phyloP scores from a whole-genome alignment of 2,797 vertebrate genomes.

The Vultur gryphus region DNA sequence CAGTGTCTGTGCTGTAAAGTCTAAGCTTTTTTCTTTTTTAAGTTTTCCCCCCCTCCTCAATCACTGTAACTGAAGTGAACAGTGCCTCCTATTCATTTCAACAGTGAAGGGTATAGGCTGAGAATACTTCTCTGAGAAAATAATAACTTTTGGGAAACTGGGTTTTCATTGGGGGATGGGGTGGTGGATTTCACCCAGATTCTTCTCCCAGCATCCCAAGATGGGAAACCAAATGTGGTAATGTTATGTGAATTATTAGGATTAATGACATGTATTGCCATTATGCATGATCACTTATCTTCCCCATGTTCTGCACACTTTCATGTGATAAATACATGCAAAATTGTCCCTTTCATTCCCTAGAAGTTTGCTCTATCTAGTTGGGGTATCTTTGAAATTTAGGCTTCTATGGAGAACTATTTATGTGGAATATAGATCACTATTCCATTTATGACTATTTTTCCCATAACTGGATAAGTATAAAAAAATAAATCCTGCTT shows the following conservation, averaged over 20 bases:
- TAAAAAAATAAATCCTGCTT: background rate
- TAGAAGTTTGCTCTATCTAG: background rate
- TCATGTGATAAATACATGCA: background rate
- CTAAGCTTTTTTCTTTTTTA: background rate
- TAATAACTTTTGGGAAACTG: background rate
- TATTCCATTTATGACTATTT: background rate
- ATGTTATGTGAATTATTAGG: background rate
- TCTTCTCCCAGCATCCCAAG: background rate
- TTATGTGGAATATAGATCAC: background rate
- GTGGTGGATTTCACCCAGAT: background rate
- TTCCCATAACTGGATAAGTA: background rate
- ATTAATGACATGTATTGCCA: background rate
- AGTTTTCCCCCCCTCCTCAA: accelerated
- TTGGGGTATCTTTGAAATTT: background rate
- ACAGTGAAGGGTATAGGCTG: background rate
- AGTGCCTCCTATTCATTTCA: background rate
- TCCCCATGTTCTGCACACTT: background rate
- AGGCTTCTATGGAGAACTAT: background rate
- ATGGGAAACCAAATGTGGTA: background rate
- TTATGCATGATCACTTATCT: background rate
- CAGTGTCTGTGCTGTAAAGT: background rate
- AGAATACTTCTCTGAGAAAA: background rate
- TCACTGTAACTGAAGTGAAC: background rate
- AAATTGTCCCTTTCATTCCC: background rate
- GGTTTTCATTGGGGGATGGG: accelerated